Conservation (phyloP, 2,113 vertebrate genomes). For the Taurulus bubalis region DNA sequence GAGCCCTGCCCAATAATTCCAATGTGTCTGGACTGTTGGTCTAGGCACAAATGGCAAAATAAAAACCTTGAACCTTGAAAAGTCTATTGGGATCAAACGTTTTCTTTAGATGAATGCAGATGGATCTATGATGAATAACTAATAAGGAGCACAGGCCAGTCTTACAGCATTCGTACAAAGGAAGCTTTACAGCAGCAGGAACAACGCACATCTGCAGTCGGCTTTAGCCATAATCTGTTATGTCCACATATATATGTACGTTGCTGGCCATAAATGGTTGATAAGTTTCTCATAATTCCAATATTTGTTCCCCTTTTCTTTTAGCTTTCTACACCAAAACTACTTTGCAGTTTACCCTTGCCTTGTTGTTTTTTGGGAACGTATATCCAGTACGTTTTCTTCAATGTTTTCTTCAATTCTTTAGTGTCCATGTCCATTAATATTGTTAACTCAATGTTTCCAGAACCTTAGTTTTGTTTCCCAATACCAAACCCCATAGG, state of each 20-base stretch:
- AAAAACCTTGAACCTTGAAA: too few species aligned
- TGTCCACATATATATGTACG: neutral
- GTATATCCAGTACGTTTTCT: neutral
- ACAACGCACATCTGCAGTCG: neutral
- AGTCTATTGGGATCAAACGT: neutral
- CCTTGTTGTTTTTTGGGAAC: neutral
- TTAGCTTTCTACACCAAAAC: neutral
- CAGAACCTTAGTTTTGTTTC: neutral
- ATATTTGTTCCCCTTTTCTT: neutral
- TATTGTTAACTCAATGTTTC: neutral
- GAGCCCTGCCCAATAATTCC: too few species aligned
- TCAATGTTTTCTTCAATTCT: neutral
- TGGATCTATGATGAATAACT: neutral
- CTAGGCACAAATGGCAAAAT: too few species aligned
- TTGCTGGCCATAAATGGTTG: neutral
- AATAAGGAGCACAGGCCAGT: neutral
- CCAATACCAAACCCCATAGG: neutral
- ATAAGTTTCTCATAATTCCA: neutral
- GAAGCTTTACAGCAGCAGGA: too few species aligned
- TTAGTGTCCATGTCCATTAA: neutral
- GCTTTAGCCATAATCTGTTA: neutral
- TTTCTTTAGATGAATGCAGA: neutral
- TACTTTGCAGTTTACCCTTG: neutral
- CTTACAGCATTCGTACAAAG: too few species aligned
- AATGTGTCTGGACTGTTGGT: too few species aligned